Percentiles rank a stretch among this genome's conserved stretches.
Conservation (phyloP, 2,888 invertebrate species). For the Tachina fera region DNA sequence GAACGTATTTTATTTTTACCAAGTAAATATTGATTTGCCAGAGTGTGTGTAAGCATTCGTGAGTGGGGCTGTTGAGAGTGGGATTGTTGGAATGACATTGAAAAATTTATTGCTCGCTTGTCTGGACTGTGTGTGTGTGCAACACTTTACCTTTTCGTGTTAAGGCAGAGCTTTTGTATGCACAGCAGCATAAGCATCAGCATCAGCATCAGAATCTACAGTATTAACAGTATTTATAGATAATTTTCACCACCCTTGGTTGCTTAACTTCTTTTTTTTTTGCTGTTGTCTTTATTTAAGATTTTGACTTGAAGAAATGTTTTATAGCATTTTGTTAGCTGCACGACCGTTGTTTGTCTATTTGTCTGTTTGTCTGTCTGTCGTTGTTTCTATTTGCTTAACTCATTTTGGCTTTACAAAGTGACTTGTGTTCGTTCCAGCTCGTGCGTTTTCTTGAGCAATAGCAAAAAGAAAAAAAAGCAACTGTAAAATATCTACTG, state of each 20-base stretch:
- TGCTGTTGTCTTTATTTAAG: conserved; percentile 14
- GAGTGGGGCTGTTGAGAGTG: conserved; percentile 4
- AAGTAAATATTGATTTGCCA: conserved; percentile 10
- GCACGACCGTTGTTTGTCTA: too few species aligned
- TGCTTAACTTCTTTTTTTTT: not conserved
- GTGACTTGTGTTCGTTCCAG: conserved; percentile 41
- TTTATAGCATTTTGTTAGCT: conserved; percentile 54
- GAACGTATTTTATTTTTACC: conserved; percentile 17
- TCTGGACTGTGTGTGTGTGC: conserved; percentile 55
- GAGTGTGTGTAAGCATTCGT: not conserved
- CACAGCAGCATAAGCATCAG: too few species aligned
- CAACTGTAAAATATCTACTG: conserved; percentile 67
- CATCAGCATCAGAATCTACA: conserved; percentile 33
- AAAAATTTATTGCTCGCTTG: conserved; percentile 81
- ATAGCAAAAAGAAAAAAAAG: conserved; percentile 10
- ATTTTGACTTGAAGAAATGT: conserved; percentile 51
- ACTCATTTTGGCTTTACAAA: conserved; percentile 47
- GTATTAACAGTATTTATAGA: conserved; percentile 43
- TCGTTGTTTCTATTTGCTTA: conserved; percentile 16
- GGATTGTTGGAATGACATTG: conserved; percentile 78
- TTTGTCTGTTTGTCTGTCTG: conserved; percentile 35
- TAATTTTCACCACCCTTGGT: conserved; percentile 52
- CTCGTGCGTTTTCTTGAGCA: conserved; percentile 18
- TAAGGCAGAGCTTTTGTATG: not conserved
- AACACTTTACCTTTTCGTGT: conserved; percentile 49